These are phyloP conservation scores for Tholera decimalis DNA, from an alignment of 2,888 invertebrate genomes.

Conservation along the genomic window DNA sequence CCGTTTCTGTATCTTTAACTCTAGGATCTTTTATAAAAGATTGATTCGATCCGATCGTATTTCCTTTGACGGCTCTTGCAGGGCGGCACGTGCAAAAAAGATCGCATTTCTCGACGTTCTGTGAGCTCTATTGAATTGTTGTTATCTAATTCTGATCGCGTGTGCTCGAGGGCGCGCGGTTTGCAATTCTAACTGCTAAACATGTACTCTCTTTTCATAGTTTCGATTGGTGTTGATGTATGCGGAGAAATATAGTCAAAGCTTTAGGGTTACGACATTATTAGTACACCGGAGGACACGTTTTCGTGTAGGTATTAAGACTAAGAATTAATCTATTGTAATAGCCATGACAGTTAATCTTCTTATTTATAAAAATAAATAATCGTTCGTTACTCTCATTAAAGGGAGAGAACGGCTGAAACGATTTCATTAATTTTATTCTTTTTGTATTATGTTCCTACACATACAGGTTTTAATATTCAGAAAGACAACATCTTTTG, in stretches of 20 bases:
- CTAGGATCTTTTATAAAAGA: conserved; percentile 19
- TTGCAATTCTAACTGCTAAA: conserved; percentile 2
- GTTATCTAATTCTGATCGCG: conserved; percentile 55
- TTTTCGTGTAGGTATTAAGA: no score
- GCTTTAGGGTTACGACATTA: not conserved
- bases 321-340: no score
- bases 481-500: no score
- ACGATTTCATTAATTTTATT: no score
- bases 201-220: conserved; percentile 9
- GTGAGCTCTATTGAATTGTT: conserved; percentile 54
- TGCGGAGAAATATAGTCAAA: no score
- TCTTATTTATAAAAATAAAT: no score
- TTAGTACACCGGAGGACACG: no score
- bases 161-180: conserved; percentile 16
- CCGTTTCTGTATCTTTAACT: conserved; percentile 8
- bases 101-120: conserved; percentile 40
- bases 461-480: no score
- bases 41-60: conserved; percentile 33
- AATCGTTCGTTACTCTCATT: no score
- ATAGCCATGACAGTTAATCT: no score
- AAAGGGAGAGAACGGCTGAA: no score
- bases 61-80: conserved; percentile 31
- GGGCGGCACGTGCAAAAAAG: conserved; percentile 44
- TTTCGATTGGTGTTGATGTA: not conserved
- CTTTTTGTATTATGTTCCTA: not conserved